Evolutionary conservation across 2,888 invertebrate species (phyloP), one percentile per base, ranked within the genome.

Genomic region (Eumerus sabulonum): DNA sequence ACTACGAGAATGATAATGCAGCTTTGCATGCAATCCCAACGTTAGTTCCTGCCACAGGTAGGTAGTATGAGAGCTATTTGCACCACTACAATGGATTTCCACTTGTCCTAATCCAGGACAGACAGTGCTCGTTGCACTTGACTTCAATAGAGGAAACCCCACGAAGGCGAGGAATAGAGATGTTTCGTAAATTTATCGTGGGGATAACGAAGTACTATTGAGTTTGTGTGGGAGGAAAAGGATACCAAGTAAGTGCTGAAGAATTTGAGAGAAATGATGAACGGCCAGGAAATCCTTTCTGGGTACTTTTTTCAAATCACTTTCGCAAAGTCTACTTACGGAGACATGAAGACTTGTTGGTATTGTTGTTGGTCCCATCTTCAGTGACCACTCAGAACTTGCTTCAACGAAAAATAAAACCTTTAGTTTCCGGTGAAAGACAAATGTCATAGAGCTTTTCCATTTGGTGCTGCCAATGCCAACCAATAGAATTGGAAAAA

Each of bases 391-490:
- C 36, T 13, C 47, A 12, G 17, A 13, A 18, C 11, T 36, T 57
- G 36, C 1, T 57, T 17, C 19, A 18, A 59, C 47, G 45, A 17
- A 44, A 42, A 71, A 59, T 59, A 36, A 35, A 48, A 50, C 59
- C 27, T 76, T 71, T 66, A 76, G 71, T 76, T 71, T 76, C 71
- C 71, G 71, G 71, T 5, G 12, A 64, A 18, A 54, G 53, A 44
- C 47, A 70, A 50, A 27, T 27, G 27, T 27, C 27, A 27, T 27
- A 27, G 2, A 27, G 27, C 27, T 27, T 27, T 7, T 7, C 27
- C 27, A 7, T 27, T 27, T 27, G 27, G 7, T 7, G 27, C 27
- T 27, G 27, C 7, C 27, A 27, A 27, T 27, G 27, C 27, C 27
- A 27, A 27, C 27, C 27, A 27, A 7, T 2, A 4, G 7, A 27